A percentile compares a stretch with the other conserved stretches of the same genome.
Evolutionary conservation across 2,888 invertebrate genomes (phyloP).

Genomic region (Lithophane semibrunnea): DNA sequence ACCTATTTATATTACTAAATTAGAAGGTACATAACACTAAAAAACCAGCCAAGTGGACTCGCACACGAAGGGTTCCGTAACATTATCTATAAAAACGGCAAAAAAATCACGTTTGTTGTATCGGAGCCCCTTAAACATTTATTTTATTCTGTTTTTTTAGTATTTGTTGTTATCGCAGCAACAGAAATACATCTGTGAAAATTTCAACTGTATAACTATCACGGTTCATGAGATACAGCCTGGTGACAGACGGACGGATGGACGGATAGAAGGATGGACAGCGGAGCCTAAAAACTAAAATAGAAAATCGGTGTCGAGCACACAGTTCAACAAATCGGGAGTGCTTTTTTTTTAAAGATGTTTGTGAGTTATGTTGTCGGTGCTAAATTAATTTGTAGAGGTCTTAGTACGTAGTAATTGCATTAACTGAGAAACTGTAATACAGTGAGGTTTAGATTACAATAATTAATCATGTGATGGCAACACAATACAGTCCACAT

Average conservation of each 20-base stretch:
- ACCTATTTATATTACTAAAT: slow-evolving; percentile 5
- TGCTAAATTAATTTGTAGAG: slow-evolving; percentile 7
- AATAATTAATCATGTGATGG: slow-evolving; percentile 53
- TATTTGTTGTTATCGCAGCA: too few species aligned
- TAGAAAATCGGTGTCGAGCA: slow-evolving; percentile 3
- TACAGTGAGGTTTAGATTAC: slow-evolving; percentile 8
- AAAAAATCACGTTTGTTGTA: too few species aligned
- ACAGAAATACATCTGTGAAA: too few species aligned
- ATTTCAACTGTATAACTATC: too few species aligned
- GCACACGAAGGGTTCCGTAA: too few species aligned
- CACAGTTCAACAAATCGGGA: slow-evolving; percentile 7
- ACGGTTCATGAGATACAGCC: too few species aligned
- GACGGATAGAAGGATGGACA: too few species aligned
- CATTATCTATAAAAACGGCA: too few species aligned
- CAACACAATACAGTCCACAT: slow-evolving; percentile 36
- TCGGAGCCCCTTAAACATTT: too few species aligned
- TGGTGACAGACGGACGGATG: too few species aligned
- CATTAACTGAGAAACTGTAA: slow-evolving; percentile 8
- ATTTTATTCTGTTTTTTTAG: too few species aligned
- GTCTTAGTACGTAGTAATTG: not conserved
- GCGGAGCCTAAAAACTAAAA: slow-evolving; percentile 15
- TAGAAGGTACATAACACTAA: not conserved
- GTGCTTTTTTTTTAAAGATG: slow-evolving; percentile 29
- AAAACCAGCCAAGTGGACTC: not conserved
- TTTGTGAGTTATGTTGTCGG: not conserved